phyloP scores from a whole-genome alignment of 2,113 vertebrate genomes.

The Paradisaea rubra region DNA sequence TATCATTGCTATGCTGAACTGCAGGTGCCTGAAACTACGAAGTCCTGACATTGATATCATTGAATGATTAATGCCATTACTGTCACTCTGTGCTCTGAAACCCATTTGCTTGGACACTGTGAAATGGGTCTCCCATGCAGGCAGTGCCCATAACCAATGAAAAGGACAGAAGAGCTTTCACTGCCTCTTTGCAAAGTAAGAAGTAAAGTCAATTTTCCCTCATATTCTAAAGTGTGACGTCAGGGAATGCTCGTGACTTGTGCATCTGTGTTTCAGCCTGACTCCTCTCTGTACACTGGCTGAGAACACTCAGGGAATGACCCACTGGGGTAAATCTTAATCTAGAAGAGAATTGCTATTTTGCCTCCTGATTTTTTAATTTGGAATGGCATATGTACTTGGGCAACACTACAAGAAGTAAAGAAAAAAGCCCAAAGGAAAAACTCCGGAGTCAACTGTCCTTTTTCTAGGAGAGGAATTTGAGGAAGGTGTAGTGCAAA shows the following conservation, averaged over 20 bases:
- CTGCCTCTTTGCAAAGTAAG: neutral
- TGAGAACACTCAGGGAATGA: neutral
- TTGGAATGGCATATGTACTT: neutral
- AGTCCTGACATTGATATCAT: neutral
- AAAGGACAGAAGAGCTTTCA: neutral
- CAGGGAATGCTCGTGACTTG: neutral
- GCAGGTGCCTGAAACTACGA: neutral
- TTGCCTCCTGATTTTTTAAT: neutral
- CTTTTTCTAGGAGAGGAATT: neutral
- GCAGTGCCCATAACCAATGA: neutral
- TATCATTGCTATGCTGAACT: neutral
- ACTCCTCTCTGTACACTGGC: accelerated
- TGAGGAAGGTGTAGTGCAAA: neutral
- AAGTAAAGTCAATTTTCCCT: neutral
- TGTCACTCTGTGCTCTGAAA: neutral
- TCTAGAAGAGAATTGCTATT: neutral
- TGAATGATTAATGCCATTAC: neutral
- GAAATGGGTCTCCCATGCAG: neutral
- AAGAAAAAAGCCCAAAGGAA: neutral
- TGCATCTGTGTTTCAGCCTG: neutral
- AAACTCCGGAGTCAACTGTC: neutral
- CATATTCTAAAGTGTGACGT: neutral
- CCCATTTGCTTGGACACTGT: neutral
- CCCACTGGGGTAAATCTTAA: neutral
- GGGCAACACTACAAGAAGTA: neutral